Percentiles rank a stretch among this genome's conserved stretches.
phyloP scores from a whole-genome alignment of 2,797 vertebrate species.

The Scarus forsteni region DNA sequence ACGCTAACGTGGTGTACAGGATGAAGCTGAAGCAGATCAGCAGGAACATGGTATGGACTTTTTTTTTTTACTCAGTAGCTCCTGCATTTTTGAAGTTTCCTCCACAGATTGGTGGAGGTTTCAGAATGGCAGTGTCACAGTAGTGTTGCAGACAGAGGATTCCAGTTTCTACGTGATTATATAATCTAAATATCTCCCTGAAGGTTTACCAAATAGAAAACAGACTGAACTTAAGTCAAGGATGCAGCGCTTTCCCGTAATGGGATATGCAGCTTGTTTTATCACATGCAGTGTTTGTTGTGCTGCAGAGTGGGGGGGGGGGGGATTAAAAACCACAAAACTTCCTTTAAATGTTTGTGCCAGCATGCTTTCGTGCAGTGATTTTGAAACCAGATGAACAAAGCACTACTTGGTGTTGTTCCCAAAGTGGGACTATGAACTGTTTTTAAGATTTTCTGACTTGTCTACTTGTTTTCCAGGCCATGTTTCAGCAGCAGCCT shows the following conservation, averaged over 20 bases:
- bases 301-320: not conserved
- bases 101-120: not conserved
- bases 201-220: not conserved
- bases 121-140: not conserved
- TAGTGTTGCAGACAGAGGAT: not conserved
- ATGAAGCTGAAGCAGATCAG: conserved; percentile 84
- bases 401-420: not conserved
- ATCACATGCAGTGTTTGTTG: not conserved
- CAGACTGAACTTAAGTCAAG: not conserved
- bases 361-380: no score
- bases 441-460: not conserved
- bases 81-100: not conserved
- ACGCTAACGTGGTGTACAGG: conserved; percentile 79
- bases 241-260: not conserved
- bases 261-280: not conserved
- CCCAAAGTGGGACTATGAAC: not conserved
- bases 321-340: not conserved
- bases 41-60: conserved; percentile 75
- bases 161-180: not conserved
- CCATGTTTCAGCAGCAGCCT: conserved; percentile 82
- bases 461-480: conserved; percentile 74
- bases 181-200: not conserved
- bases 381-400: not conserved
- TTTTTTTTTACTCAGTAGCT: not conserved
- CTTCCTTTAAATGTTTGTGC: not conserved